phyloP scores from a whole-genome alignment of 2,888 invertebrate genomes.

The Troilus luridus region DNA sequence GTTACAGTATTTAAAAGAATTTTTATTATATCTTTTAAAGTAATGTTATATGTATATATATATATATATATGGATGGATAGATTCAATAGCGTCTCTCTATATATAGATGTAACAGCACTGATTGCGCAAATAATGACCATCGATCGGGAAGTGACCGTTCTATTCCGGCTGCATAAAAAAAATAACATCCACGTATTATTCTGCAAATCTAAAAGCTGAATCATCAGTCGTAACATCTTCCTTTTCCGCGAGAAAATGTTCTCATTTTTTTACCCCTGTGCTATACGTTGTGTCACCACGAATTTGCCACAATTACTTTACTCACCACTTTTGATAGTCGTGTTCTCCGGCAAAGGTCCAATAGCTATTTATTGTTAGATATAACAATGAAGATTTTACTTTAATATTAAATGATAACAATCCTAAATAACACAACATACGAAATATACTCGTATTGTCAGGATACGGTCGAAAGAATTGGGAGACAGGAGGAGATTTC shows the following conservation, averaged over 20 bases:
- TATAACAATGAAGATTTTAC: too few species aligned
- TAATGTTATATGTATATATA: too few species aligned
- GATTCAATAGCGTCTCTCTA: neutral
- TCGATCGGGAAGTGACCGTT: slow-evolving; percentile 23
- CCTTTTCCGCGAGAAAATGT: slow-evolving; percentile 30
- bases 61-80: too few species aligned
- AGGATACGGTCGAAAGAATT: too few species aligned
- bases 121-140: slow-evolving; percentile 11
- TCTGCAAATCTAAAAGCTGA: neutral
- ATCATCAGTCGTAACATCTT: slow-evolving; percentile 32
- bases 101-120: neutral
- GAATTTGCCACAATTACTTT: neutral
- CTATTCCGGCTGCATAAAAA: neutral
- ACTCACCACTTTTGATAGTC: neutral
- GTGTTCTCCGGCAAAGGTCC: neutral
- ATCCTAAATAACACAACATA: too few species aligned
- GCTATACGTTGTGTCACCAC: neutral
- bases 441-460: too few species aligned
- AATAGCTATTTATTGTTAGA: neutral
- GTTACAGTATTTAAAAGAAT: too few species aligned
- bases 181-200: neutral
- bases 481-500: too few species aligned
- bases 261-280: neutral
- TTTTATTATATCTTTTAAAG: too few species aligned
- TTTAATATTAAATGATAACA: too few species aligned